Conservation (phyloP, 2,888 invertebrate genomes). For the Agrochola litura region DNA sequence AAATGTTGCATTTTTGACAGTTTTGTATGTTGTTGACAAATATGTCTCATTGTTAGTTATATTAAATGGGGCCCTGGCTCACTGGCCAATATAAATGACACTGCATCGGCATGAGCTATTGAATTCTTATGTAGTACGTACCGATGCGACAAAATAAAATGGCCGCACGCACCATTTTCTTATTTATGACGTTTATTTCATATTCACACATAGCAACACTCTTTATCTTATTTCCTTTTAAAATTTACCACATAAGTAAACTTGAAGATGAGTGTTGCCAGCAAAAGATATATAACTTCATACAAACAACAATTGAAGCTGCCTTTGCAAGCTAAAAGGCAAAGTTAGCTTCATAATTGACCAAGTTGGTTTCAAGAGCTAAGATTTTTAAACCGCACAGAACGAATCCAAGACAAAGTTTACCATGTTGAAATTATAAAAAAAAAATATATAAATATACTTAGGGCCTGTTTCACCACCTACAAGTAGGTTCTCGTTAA, state of each 20-base stretch:
- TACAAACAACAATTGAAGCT: slow-evolving; percentile 65
- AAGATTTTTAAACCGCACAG: slow-evolving; percentile 53
- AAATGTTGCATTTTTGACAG: neutral
- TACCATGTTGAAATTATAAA: neutral
- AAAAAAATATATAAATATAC: no score
- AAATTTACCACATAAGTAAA: neutral
- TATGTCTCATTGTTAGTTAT: neutral
- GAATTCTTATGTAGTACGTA: neutral
- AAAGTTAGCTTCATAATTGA: slow-evolving; percentile 71
- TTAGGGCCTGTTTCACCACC: no score
- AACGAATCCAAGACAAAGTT: slow-evolving; percentile 73
- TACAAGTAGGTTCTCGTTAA: no score
- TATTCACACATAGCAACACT: neutral
- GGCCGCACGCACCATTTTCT: neutral
- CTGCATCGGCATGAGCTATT: slow-evolving; percentile 7
- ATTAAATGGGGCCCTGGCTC: no score
- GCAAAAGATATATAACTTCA: slow-evolving; percentile 20
- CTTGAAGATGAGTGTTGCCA: slow-evolving; percentile 46
- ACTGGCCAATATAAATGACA: no score
- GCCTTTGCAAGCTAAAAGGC: slow-evolving; percentile 71
- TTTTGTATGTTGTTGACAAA: neutral
- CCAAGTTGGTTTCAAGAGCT: slow-evolving; percentile 65
- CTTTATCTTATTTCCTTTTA: neutral
- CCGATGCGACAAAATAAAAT: neutral
- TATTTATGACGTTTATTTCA: neutral